Evolutionary conservation across 2,113 vertebrate genomes (phyloP), one percentile per base, ranked within the genome.

Genomic region (Mormyrus iriodes): DNA sequence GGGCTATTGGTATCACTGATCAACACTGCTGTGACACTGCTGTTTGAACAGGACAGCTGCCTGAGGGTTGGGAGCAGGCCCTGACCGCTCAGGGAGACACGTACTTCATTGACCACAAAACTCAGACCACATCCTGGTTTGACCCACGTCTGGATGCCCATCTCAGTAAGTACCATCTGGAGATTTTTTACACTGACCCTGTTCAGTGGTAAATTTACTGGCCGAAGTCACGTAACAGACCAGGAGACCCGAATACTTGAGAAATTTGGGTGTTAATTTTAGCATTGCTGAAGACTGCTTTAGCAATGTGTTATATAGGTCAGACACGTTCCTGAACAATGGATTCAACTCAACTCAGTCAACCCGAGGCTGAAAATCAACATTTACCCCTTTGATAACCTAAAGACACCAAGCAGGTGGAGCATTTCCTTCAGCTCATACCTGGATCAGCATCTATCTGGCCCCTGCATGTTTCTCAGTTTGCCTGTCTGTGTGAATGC

Each of bases 71-170:
- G 93, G 93, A 93, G 89, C 90, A 92, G 91, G 91, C 93, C 61
- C 88, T 92, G 86, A 94, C 90, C 46, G 39, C 92, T 91, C 91
- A 93, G 92, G 92, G 93, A 92, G 94, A 94, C 91, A 92, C 86
- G 19, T 93, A 93, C 91, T 93, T 93, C 92, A 94, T 93, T 92
- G 92, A 93, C 92, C 93, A 94, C 92, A 94, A 93, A 93, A 91
- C 91, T 89, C 91, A 94, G 86, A 91, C 90, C 90, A 93, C 92
- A 27, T 93, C 92, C 55, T 94, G 94, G 93, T 90, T 94, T 65
- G 90, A 94, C 93, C 92, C 92, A 6, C 89, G 92, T 35, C 46
- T 90, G 91, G 93, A 92, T 51, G 83, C 89, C 85, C 91, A 46
- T 27, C 88, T 90, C 91, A 90, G 93, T 93, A 91, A 93, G 93